Base-by-base conservation (phyloP, 2,113 vertebrate species). In the Myotis davidii region DNA sequence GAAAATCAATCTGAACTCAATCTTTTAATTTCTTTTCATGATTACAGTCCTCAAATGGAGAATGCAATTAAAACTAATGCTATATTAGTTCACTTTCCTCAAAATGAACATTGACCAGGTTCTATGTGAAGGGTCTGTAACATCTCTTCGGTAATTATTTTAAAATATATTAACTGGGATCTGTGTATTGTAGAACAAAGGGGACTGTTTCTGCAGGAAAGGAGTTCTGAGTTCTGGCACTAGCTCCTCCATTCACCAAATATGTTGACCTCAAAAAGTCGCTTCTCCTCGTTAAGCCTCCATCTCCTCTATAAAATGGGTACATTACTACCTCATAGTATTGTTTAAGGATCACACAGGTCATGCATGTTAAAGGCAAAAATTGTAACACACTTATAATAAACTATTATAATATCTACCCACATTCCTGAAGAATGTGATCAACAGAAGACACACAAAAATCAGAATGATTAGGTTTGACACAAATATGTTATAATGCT, bases 41-140 rank as follows among this genome's bases (percentile, higher is more conserved):
- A 82, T 84, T 86, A 95, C 45, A 79, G 6, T 86, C 73, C 72
- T 92, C 48, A 85, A 78, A 95, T 83, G n/a, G 85, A 95, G 72
- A 77, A 94, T 93, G 78, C 42, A 90, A 95, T 96, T 95, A 93
- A 96, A 95, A 96, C 92, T 79, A 91, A 95, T 89, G 54, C 20
- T 85, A 6, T 85, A 52, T 91, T 96, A 85, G 64, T 88, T 90
- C 45, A 59, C 69, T 91, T 97, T 96, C 74, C 76, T 81, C 93
- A 96, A 89, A 96, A 95, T 85, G 37, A 96, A 32, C 87, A 96
- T 83, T 94, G 69, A 96, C 98, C 95, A 97, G 69, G 96, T 96
- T 93, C 94, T 90, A 32, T 69, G 72, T 93, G 85, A 93, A 94
- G 74, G 76, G 50, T 95, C 97, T 97, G 92, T 92, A 96, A 81